Conservation (phyloP, 2,113 vertebrate genomes). For the Trogon surrucura region DNA sequence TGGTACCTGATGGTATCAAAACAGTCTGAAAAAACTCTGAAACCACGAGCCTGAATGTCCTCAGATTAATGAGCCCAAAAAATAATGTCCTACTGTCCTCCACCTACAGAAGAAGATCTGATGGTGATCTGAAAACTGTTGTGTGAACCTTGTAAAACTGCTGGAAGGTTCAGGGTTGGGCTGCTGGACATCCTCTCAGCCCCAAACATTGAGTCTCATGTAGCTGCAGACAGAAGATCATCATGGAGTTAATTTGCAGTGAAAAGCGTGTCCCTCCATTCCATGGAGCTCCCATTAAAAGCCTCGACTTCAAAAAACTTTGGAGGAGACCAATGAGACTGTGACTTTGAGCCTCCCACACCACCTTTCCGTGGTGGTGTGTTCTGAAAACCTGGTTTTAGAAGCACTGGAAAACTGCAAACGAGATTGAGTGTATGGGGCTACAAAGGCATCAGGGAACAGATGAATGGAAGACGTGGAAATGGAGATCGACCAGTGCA, state of each 20-base stretch:
- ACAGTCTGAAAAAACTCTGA: neutral
- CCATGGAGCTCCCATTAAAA: neutral
- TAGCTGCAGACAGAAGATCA: neutral
- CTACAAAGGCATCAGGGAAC: neutral
- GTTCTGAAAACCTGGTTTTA: neutral
- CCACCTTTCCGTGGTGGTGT: neutral
- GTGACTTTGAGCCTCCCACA: neutral
- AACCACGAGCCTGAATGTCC: neutral
- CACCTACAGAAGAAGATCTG: neutral
- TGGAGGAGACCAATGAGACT: neutral
- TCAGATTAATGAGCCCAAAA: neutral
- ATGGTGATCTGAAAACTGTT: neutral
- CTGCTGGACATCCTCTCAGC: too few relatives aligned
- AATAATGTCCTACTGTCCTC: neutral
- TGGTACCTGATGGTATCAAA: neutral
- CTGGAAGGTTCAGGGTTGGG: neutral
- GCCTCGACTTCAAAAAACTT: neutral
- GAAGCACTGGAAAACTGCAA: neutral
- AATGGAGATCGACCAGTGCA: neutral
- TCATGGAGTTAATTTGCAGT: too few relatives aligned
- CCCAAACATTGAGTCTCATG: neutral
- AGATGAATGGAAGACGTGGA: neutral
- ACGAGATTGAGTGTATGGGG: neutral
- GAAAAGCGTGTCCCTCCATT: rapidly evolving
- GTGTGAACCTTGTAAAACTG: neutral